Evolutionary conservation across 2,113 vertebrate genomes (phyloP).

Genomic region (Tonatia bakeri): DNA sequence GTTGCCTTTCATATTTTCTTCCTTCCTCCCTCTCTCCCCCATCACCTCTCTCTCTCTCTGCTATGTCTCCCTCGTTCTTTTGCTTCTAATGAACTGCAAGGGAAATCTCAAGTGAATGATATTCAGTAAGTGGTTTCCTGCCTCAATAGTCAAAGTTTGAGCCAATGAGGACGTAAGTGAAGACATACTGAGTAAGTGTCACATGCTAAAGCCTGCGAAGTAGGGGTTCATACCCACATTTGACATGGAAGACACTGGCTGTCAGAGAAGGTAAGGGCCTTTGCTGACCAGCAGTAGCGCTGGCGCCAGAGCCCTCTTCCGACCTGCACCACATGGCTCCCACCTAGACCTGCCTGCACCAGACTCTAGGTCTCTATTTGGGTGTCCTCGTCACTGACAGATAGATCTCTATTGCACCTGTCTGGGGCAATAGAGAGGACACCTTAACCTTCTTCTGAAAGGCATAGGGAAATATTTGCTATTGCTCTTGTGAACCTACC

Average conservation of each 20-base stretch:
- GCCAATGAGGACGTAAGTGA: neutral
- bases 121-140: neutral
- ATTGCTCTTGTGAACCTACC: neutral
- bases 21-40: neutral
- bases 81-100: neutral
- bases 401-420: neutral
- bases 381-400: neutral
- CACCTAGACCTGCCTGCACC: rapidly evolving
- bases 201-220: neutral
- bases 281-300: neutral
- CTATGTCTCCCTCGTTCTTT: neutral
- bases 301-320: neutral
- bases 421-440: neutral
- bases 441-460: neutral
- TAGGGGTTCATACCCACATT: neutral
- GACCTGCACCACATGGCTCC: no score
- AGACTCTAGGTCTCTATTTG: neutral
- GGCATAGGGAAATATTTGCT: neutral
- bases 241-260: neutral
- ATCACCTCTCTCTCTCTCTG: no score
- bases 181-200: neutral
- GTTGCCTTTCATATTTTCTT: neutral
- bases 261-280: neutral
- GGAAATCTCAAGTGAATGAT: neutral
- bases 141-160: neutral